Percentiles rank a stretch among this genome's conserved stretches.
These are phyloP conservation scores for Turritopsis rubra DNA, from an alignment of 30 jellyfish, hydroid and myxozoan species.

Conservation along the genomic window DNA sequence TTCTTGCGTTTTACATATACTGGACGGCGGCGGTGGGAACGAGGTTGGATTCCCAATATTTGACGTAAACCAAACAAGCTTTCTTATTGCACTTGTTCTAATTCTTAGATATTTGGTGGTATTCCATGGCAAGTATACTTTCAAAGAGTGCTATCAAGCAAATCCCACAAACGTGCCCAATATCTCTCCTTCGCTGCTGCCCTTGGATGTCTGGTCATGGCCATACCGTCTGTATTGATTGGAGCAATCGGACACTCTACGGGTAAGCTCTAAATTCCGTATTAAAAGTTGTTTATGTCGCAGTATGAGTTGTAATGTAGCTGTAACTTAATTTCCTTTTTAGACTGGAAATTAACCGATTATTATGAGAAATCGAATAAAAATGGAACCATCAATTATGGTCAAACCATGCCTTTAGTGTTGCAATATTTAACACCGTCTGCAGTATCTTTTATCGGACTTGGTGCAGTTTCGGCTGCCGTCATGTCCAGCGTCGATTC, in stretches of 20 bases:
- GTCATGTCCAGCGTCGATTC: slow-evolving; percentile 98
- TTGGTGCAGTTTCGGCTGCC: slow-evolving; percentile 99
- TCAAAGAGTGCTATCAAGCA: slow-evolving; percentile 94
- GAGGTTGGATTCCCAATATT: no score
- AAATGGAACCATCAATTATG: slow-evolving; percentile 1
- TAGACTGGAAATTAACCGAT: slow-evolving; percentile 79
- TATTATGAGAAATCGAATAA: slow-evolving; percentile 33
- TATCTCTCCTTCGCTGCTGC: slow-evolving; percentile 90
- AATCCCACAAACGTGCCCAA: slow-evolving; percentile 86
- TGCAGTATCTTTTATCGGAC: slow-evolving; percentile 91
- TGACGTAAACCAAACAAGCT: no score
- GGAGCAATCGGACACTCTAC: slow-evolving; percentile 97
- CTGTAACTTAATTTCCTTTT: background rate
- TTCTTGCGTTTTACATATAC: no score
- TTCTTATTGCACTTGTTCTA: no score
- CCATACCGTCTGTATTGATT: slow-evolving; percentile 88
- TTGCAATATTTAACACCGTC: slow-evolving; percentile 94
- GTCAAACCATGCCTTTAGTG: slow-evolving; percentile 89
- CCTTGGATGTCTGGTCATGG: slow-evolving; percentile 86
- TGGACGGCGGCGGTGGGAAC: no score
- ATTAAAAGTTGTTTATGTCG: background rate
- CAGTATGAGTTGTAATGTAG: background rate
- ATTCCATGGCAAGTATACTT: slow-evolving; percentile 99
- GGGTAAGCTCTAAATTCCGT: slow-evolving; percentile 39
- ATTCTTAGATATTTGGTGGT: slow-evolving; percentile 94